These are phyloP conservation scores for Phrixothrix hirtus DNA, from an alignment of 2,888 invertebrate species.

Conservation along the genomic window DNA sequence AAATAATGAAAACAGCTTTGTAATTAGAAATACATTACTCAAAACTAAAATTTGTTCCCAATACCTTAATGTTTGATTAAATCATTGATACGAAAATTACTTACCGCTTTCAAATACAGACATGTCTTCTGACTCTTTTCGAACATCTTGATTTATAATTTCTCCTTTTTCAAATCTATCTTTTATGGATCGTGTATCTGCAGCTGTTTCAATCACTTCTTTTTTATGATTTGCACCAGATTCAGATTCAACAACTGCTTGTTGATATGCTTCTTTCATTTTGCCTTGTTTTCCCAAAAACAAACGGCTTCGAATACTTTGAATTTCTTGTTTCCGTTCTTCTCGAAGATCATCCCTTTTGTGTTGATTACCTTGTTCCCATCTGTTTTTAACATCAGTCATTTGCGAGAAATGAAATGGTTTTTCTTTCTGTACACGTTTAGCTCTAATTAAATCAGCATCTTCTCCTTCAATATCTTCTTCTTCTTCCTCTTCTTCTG, in stretches of 20 bases:
- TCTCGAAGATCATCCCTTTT: constrained; percentile 71
- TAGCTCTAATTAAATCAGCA: constrained; percentile 64
- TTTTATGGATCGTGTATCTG: constrained; percentile 60
- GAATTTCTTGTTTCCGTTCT: constrained; percentile 86
- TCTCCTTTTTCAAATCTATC: constrained; percentile 83
- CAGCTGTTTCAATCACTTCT: constrained; percentile 60
- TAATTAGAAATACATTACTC: too few relatives aligned
- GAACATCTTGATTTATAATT: constrained; percentile 62
- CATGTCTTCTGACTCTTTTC: constrained; percentile 68
- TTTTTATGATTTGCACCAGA: constrained; percentile 59
- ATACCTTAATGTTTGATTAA: too few relatives aligned
- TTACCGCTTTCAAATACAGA: constrained; percentile 80
- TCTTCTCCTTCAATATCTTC: constrained; percentile 62
- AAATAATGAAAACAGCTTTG: neutral
- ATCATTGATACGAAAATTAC: too few relatives aligned
- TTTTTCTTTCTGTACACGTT: constrained; percentile 67
- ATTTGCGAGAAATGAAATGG: constrained; percentile 81
- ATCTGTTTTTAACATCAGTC: constrained; percentile 81
- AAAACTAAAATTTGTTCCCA: too few relatives aligned
- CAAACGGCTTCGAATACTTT: constrained; percentile 80
- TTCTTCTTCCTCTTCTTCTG: constrained; percentile 66
- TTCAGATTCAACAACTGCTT: constrained; percentile 82
- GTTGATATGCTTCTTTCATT: constrained; percentile 90
- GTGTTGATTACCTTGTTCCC: constrained; percentile 69
- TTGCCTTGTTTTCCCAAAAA: constrained; percentile 88